Percentiles rank a stretch among this genome's conserved stretches.
These are phyloP conservation scores for Chaetophractus vellerosus DNA, from an alignment of 2,797 vertebrate genomes.

Conservation along the genomic window DNA sequence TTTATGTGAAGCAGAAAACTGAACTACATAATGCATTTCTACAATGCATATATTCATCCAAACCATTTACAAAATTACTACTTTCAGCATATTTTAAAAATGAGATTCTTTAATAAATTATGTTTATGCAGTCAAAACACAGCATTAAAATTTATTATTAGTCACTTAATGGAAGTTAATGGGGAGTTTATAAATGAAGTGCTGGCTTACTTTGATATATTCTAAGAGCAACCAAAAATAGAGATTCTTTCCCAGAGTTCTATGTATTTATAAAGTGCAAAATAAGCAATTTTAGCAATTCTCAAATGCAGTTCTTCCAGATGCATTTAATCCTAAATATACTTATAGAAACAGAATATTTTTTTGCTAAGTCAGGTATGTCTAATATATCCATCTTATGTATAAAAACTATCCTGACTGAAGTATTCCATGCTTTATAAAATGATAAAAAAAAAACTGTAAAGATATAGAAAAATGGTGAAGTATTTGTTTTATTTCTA, in stretches of 20 bases:
- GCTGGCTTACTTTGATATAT: conserved; percentile 81
- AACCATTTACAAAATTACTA: conserved; percentile 81
- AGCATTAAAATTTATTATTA: conserved; percentile 84
- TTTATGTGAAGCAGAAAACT: conserved; percentile 70
- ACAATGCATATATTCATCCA: conserved; percentile 74
- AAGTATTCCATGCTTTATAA: conserved; percentile 49
- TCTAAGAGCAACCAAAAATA: conserved; percentile 83
- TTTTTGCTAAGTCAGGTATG: conserved; percentile 77
- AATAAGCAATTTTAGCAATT: conserved; percentile 79
- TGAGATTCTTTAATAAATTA: conserved; percentile 82
- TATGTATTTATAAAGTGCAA: conserved; percentile 76
- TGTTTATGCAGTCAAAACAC: conserved; percentile 75
- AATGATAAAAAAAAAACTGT: conserved; percentile 28
- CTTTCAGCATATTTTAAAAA: conserved; percentile 79
- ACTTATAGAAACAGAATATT: conserved; percentile 73
- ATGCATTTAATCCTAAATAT: conserved; percentile 81
- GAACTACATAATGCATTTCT: conserved; percentile 64
- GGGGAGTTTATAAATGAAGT: conserved; percentile 82
- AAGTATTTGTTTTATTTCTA: conserved; percentile 22
- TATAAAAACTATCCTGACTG: conserved; percentile 55
- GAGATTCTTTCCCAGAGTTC: conserved; percentile 82
- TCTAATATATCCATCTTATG: conserved; percentile 50
- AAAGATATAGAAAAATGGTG: conserved; percentile 18
- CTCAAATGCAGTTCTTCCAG: conserved; percentile 74
- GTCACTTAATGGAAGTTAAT: conserved; percentile 83